phyloP scores from a whole-genome alignment of 2,113 vertebrate species.

The Cairina moschata region DNA sequence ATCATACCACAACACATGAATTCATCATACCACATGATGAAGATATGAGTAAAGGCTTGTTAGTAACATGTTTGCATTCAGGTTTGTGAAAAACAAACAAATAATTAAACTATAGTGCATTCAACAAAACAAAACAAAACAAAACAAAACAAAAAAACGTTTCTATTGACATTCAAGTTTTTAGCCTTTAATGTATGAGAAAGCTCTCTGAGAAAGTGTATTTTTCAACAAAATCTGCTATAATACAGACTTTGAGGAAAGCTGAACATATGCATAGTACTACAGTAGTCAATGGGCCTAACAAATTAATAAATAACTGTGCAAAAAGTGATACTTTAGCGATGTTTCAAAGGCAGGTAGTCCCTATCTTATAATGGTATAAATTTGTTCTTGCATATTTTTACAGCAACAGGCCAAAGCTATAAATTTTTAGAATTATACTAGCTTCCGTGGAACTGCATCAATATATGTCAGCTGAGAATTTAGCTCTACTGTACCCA shows the following conservation, averaged over 20 bases:
- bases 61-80: not conserved
- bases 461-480: not conserved
- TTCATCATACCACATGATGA: not conserved
- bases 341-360: not conserved
- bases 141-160: not conserved
- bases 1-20: not conserved
- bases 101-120: too few relatives aligned
- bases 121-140: not conserved
- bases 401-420: not conserved
- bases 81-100: not conserved
- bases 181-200: not conserved
- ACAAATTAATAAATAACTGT: not conserved
- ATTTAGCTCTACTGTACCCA: not conserved
- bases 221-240: slow-evolving; percentile 13
- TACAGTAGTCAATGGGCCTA: not conserved
- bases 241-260: slow-evolving; percentile 3
- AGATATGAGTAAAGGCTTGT: not conserved
- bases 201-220: not conserved
- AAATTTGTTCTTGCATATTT: not conserved
- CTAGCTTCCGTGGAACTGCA: not conserved
- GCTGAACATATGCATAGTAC: not conserved
- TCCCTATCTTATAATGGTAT: not conserved
- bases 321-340: not conserved
- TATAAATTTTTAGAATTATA: not conserved
- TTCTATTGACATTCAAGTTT: not conserved